Conservation (phyloP, 2,797 vertebrate genomes). For the Rhabdomys pumilio region DNA sequence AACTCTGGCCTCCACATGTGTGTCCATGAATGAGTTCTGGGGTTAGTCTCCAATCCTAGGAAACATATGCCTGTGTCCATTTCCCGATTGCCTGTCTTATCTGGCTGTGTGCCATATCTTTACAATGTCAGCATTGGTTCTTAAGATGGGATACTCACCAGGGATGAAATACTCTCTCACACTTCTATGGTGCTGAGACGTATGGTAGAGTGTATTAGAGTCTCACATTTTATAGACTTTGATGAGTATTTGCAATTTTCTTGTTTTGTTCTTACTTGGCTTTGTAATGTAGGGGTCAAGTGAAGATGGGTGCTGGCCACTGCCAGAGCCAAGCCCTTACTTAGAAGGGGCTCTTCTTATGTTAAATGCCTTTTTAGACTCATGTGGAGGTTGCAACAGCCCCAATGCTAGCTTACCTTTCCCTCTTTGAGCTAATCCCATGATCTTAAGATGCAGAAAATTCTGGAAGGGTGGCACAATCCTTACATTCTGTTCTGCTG, state of each 20-base stretch:
- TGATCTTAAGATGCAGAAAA: conserved; percentile 47
- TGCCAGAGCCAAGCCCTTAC: neutral
- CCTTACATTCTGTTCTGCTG: neutral
- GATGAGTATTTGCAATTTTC: conserved; percentile 52
- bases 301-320: neutral
- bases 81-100: neutral
- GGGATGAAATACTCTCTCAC: conserved; percentile 25
- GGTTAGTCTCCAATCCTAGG: too few species aligned
- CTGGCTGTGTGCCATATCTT: neutral
- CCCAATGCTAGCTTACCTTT: neutral
- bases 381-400: conserved; percentile 39
- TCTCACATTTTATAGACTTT: conserved; percentile 41
- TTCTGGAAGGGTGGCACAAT: conserved; percentile 38
- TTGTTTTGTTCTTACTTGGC: conserved; percentile 41
- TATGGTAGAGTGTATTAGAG: neutral
- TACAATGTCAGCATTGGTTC: neutral
- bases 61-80: neutral
- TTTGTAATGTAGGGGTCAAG: conserved; percentile 18
- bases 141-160: conserved; percentile 14
- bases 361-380: neutral
- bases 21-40: neutral
- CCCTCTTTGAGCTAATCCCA: neutral
- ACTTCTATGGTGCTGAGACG: conserved; percentile 41
- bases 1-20: neutral
- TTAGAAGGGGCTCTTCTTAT: conserved; percentile 1